Conservation (phyloP, 1,140 invertebrate species). For the Orius laevigatus region DNA sequence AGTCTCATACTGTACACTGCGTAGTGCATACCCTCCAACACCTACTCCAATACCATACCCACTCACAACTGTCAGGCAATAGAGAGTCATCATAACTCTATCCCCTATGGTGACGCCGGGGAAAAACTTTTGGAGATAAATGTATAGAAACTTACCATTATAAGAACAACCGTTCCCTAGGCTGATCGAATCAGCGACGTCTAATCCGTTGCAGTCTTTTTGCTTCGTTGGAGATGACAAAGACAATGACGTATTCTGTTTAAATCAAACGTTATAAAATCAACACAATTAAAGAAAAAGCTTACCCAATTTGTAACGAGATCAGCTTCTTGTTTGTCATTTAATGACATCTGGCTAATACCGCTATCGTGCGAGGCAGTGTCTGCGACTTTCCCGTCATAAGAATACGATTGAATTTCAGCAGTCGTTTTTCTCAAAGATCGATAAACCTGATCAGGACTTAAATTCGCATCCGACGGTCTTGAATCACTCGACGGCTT, state of each 20-base stretch:
- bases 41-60: neutral
- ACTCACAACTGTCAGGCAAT: neutral
- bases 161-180: neutral
- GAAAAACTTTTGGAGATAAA: too few relatives aligned
- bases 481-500: constrained; percentile 19
- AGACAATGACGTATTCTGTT: constrained; percentile 9
- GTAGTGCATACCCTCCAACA: neutral
- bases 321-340: constrained; percentile 9
- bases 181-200: constrained; percentile 6
- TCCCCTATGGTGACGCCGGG: too few relatives aligned
- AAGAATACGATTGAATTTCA: constrained; percentile 81
- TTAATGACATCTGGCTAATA: constrained; percentile 63
- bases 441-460: constrained; percentile 29
- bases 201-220: constrained; percentile 17
- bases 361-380: constrained; percentile 77
- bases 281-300: neutral
- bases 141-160: neutral
- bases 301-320: constrained; percentile 8
- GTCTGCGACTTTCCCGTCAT: constrained; percentile 35
- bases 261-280: neutral
- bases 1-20: too few relatives aligned
- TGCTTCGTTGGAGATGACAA: constrained; percentile 11
- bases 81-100: neutral
- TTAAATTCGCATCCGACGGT: constrained; percentile 13
- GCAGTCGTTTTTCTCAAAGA: constrained; percentile 78